Base-by-base conservation (phyloP, 2,797 vertebrate species). In the Tolypeutes matacus region DNA sequence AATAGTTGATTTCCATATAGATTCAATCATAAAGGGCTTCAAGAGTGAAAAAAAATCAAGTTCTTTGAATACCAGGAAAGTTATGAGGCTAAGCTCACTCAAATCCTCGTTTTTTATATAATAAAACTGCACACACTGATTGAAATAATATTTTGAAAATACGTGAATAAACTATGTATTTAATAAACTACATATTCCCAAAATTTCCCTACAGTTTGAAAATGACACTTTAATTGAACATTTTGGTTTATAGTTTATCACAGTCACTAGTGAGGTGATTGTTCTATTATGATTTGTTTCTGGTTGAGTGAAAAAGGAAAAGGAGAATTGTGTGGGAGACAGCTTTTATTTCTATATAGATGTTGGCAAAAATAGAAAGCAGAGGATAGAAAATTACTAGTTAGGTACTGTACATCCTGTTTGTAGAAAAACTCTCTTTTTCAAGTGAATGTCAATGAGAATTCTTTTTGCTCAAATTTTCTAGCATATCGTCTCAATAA, bases 321-420 rank as follows among this genome's bases (percentile, higher is more conserved):
- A 62, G 73, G n/a, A 96, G 70, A 10, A n/a, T 81, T 96, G 92
- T 56, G 67, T 86, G 89, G 78, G 95, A 93, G 91, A 65, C 12
- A 92, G 76, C 72, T 73, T 96, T 96, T 95, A 86, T 95, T 96
- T 96, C 92, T 86, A 39, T 60, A 87, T 58, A 91, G 86, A 93
- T 7, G 29, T 27, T 89, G 92, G 60, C 86, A 94, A 84, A 96
- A 97, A 97, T 95, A 97, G 97, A 96, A 96, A 86, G 92, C n/a
- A 12, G 95, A 46, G 95, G 86, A 93, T 29, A 95, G 97, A 96
- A 97, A 97, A 97, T 97, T 96, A 60, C 93, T 96, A 49, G 94
- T 91, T 96, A 95, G 90, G 88, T 96, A 97, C 93, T 96, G 96
- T 96, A 96, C 92, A 94, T 95, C 89, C 95, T 96, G 91, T 96